These are phyloP conservation scores for Scolopax mira DNA, from an alignment of 2,113 vertebrate genomes.

Conservation along the genomic window DNA sequence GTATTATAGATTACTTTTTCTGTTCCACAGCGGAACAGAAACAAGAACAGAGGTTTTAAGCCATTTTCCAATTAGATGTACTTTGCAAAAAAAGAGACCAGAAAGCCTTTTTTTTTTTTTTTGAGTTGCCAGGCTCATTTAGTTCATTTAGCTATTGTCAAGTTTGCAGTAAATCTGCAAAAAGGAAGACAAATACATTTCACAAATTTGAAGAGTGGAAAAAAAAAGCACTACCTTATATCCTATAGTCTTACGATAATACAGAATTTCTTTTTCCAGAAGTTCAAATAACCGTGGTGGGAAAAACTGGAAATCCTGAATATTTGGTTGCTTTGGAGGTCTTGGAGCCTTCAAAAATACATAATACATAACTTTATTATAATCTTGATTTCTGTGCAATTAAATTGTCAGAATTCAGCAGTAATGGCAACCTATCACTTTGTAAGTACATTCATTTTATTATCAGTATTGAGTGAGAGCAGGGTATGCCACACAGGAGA, in stretches of 20 bases:
- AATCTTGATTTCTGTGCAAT: not conserved
- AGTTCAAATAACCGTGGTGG: constrained; percentile 88
- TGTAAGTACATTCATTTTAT: not conserved
- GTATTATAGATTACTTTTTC: not conserved
- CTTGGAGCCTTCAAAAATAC: constrained; percentile 80
- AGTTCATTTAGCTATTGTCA: not conserved
- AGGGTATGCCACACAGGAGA: not conserved
- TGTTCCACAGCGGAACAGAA: not conserved
- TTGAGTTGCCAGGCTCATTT: not conserved
- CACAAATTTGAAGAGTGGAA: not conserved
- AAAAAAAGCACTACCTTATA: constrained; percentile 79
- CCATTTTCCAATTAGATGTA: not conserved
- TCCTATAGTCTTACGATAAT: constrained; percentile 89
- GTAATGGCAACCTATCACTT: not conserved
- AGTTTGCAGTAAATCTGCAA: not conserved
- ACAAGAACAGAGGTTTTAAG: not conserved
- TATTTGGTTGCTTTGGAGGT: constrained; percentile 88
- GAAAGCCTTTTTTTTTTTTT: not conserved
- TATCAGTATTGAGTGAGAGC: not conserved
- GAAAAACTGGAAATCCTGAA: constrained; percentile 92
- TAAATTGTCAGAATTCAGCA: not conserved
- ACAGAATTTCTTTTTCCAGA: constrained; percentile 89
- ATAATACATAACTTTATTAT: not conserved
- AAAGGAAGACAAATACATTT: not conserved
- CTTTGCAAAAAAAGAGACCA: not conserved